phyloP scores from a whole-genome alignment of 30 jellyfish, hydroid and myxozoan genomes.

The Hydractinia echinata region DNA sequence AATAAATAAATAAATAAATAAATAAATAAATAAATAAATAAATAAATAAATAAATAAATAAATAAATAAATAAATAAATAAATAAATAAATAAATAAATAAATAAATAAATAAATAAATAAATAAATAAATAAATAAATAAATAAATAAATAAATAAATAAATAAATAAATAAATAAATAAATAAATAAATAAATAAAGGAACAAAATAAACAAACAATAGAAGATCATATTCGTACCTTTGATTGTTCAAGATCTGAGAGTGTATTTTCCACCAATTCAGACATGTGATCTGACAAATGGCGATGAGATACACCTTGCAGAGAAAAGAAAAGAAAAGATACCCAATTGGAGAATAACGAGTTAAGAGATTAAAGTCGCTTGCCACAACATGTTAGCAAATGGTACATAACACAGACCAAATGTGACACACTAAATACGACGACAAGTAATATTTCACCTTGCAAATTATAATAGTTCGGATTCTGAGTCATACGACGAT shows the following conservation, averaged over 20 bases:
- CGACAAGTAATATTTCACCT: conserved; percentile 31
- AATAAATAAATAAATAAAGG: no score
- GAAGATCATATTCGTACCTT: conserved; percentile 47
- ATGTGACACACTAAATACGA: neutral
- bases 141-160: no score
- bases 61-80: no score
- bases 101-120: neutral
- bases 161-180: no score
- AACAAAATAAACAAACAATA: no score
- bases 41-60: neutral
- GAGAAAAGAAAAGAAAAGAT: neutral
- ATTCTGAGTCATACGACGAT: conserved; percentile 97
- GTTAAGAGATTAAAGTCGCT: no score
- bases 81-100: no score
- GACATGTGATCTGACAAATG: conserved; percentile 97
- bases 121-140: neutral
- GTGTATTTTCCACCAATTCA: conserved; percentile 91
- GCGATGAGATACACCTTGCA: conserved; percentile 94
- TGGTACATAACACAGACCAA: neutral
- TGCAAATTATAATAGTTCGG: conserved; percentile 96
- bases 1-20: no score
- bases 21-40: neutral
- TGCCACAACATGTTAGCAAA: no score
- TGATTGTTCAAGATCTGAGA: conserved; percentile 89
- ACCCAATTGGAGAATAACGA: no score